phyloP scores from a whole-genome alignment of 64 coral and sea anemone genomes.

The Actinia tenebrosa region DNA sequence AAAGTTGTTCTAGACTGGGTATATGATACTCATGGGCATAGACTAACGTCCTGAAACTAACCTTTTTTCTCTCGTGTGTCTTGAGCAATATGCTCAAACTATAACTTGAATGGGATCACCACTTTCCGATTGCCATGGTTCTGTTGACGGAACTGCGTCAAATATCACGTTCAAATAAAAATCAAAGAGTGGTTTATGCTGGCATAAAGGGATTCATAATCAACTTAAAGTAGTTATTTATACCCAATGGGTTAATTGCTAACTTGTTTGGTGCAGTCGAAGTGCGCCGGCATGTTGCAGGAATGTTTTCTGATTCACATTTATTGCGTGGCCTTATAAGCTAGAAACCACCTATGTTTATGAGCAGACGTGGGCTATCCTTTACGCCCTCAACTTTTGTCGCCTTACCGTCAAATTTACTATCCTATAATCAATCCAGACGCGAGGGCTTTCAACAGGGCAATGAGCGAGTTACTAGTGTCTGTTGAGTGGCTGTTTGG shows the following conservation, averaged over 20 bases:
- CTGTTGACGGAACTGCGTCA: conserved; percentile 19
- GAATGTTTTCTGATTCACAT: conserved; percentile 16
- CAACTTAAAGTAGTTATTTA: conserved; percentile 21
- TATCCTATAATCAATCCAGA: not conserved
- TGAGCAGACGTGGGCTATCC: not conserved
- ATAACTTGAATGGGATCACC: conserved; percentile 14
- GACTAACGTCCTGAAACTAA: not conserved
- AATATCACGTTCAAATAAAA: conserved; percentile 25
- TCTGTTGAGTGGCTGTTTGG: not conserved
- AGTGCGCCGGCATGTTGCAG: conserved; percentile 26
- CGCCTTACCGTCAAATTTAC: not conserved
- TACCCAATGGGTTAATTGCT: conserved; percentile 23
- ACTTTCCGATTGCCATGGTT: conserved; percentile 21
- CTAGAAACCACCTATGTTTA: not conserved
- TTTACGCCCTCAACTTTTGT: not conserved
- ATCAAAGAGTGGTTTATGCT: conserved; percentile 24
- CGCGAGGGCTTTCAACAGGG: not conserved
- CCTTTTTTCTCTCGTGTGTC: conserved; percentile 22
- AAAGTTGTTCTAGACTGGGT: conserved; percentile 7
- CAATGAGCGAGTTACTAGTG: not conserved
- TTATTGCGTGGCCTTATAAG: conserved; percentile 5
- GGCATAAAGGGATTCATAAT: conserved; percentile 25
- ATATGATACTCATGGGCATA: not conserved
- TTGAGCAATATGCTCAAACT: conserved; percentile 33
- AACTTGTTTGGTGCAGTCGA: conserved; percentile 24